These are phyloP conservation scores for Psilanteris sp. DNA, from an alignment of 1,140 invertebrate species.

Conservation along the genomic window DNA sequence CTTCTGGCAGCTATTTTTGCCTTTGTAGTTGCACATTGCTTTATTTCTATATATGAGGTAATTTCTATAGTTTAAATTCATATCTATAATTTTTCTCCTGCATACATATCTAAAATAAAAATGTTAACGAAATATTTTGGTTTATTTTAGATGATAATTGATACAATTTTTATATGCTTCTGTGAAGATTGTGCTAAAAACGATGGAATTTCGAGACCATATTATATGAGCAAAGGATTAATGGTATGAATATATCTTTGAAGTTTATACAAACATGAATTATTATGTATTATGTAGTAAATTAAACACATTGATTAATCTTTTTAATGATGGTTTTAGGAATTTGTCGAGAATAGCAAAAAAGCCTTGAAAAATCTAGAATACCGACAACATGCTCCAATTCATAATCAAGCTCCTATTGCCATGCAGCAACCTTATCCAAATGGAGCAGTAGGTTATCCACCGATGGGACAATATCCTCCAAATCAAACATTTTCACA, in stretches of 20 bases:
- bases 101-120: too few species aligned
- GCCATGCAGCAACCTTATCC: too few species aligned
- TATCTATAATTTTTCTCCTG: too few species aligned
- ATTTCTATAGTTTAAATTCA: too few species aligned
- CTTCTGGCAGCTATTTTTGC: slow-evolving; percentile 83
- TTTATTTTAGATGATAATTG: slow-evolving; percentile 87
- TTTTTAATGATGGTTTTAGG: slow-evolving; percentile 70
- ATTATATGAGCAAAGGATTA: slow-evolving; percentile 87
- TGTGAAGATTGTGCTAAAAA: slow-evolving; percentile 88
- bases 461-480: neutral
- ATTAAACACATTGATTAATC: slow-evolving; percentile 6
- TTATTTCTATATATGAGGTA: slow-evolving; percentile 88
- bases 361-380: slow-evolving; percentile 78
- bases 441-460: neutral
- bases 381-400: slow-evolving; percentile 9
- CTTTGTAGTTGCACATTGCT: slow-evolving; percentile 88
- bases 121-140: too few species aligned
- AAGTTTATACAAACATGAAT: too few species aligned
- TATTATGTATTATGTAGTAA: too few species aligned
- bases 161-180: slow-evolving; percentile 91
- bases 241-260: slow-evolving; percentile 82
- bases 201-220: slow-evolving; percentile 86
- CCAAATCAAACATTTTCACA: neutral
- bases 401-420: too few species aligned
- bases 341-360: slow-evolving; percentile 85